Conservation (phyloP, 2,888 invertebrate species). For the Electrophaes corylata region DNA sequence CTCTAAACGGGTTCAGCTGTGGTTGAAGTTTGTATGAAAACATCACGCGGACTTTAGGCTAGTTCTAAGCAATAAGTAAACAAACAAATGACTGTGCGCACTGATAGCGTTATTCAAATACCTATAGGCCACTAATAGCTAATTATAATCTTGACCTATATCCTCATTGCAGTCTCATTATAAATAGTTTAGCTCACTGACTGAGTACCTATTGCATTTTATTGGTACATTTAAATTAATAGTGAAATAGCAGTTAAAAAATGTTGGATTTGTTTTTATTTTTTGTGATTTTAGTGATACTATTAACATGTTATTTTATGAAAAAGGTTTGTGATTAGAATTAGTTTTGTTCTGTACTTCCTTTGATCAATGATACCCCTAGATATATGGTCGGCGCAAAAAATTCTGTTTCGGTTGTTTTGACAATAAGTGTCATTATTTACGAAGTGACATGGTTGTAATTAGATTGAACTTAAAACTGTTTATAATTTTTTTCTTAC, state of each 20-base stretch:
- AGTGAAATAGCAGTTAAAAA: background rate
- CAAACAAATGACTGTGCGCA: conserved; percentile 38
- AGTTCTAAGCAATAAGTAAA: conserved; percentile 1
- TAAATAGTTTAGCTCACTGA: background rate
- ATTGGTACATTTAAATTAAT: background rate
- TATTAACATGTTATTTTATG: conserved; percentile 19
- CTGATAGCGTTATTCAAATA: conserved; percentile 17
- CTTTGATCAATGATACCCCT: too few species aligned
- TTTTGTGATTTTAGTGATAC: conserved; percentile 20
- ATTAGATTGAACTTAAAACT: too few species aligned
- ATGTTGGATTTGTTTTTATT: conserved; percentile 15
- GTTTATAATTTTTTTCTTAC: too few species aligned
- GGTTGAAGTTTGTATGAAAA: too few species aligned
- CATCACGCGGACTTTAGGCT: too few species aligned
- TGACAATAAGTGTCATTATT: too few species aligned
- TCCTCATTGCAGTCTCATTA: conserved; percentile 13
- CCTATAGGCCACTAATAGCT: background rate
- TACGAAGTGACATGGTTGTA: too few species aligned
- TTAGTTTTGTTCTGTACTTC: too few species aligned
- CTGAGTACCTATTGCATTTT: background rate
- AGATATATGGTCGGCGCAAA: too few species aligned
- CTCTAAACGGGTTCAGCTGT: too few species aligned
- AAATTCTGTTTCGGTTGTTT: too few species aligned
- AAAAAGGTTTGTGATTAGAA: conserved; percentile 13
- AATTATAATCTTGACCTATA: conserved; percentile 21